phyloP scores from a whole-genome alignment of 2,113 vertebrate genomes.

The Elephantulus edwardii region DNA sequence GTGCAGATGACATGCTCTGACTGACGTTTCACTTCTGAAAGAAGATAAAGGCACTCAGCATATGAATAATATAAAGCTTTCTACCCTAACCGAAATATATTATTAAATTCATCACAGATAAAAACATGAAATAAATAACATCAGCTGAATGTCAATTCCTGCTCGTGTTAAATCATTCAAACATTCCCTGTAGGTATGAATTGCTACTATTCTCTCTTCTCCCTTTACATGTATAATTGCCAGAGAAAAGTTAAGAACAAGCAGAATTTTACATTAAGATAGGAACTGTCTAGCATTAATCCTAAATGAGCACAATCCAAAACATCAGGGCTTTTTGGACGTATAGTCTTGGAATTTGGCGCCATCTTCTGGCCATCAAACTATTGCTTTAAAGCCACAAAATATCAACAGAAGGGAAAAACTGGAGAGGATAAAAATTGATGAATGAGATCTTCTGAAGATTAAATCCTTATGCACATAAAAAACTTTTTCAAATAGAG shows the following conservation, averaged over 20 bases:
- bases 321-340: neutral
- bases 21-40: neutral
- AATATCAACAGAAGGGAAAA: neutral
- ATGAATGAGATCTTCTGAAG: no score
- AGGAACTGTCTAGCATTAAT: neutral
- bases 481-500: no score
- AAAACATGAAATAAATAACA: constrained; percentile 48
- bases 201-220: neutral
- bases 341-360: constrained; percentile 53
- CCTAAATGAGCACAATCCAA: neutral
- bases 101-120: neutral
- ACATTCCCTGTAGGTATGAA: constrained; percentile 10
- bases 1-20: neutral
- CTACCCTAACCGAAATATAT: neutral
- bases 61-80: constrained; percentile 21
- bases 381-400: constrained; percentile 43
- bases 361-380: constrained; percentile 71
- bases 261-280: constrained; percentile 49
- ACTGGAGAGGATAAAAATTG: no score
- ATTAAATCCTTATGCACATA: no score
- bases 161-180: constrained; percentile 11
- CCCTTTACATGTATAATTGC: neutral
- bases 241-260: constrained; percentile 42
- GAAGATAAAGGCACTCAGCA: neutral
- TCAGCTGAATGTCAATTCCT: neutral